phyloP scores from a whole-genome alignment of 53 echinoderm and acorn worm species.

The Paracentrotus lividus region DNA sequence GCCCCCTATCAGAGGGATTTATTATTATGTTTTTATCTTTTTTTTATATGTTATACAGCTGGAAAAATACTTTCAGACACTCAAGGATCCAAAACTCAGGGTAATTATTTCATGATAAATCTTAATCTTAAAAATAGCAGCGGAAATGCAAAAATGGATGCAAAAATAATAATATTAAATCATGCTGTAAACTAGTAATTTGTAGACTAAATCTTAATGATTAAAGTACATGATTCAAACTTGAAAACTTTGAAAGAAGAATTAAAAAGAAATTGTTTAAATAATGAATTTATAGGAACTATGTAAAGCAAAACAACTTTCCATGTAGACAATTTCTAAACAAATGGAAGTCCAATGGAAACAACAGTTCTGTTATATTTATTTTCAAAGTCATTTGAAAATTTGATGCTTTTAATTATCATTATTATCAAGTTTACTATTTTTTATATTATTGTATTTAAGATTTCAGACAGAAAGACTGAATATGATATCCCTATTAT shows the following conservation, averaged over 20 bases:
- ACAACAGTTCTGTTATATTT: too few species aligned
- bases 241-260: neutral
- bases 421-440: too few species aligned
- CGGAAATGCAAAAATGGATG: neutral
- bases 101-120: slow-evolving; percentile 76
- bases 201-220: neutral
- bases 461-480: too few species aligned
- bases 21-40: slow-evolving; percentile 66
- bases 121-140: slow-evolving; percentile 1
- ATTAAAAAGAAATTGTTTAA: neutral
- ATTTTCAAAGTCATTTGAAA: neutral
- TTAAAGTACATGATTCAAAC: neutral
- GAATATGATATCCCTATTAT: too few species aligned
- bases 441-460: too few species aligned
- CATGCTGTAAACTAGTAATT: too few species aligned
- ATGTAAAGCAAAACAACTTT: neutral
- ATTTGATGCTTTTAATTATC: too few species aligned
- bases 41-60: slow-evolving; percentile 79
- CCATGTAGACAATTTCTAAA: too few species aligned
- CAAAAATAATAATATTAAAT: neutral
- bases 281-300: neutral
- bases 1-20: slow-evolving; percentile 9
- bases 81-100: slow-evolving; percentile 99
- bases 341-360: too few species aligned
- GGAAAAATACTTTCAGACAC: slow-evolving; percentile 97